phyloP scores from a whole-genome alignment of 2,888 invertebrate genomes.

The Rhamphomyia laevipes region DNA sequence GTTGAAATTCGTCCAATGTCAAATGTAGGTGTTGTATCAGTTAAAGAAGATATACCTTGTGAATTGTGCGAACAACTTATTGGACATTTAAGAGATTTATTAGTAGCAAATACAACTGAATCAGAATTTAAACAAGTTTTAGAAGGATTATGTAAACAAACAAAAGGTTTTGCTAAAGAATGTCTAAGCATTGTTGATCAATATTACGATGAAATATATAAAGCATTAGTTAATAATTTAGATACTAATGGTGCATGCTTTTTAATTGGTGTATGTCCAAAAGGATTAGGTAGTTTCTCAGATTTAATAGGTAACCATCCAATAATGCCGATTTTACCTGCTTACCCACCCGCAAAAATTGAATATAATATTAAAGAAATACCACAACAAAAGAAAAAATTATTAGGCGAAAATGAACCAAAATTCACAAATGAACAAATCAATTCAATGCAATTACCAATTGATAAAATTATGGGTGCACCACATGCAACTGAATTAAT shows the following conservation, averaged over 20 bases:
- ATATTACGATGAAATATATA: conserved; percentile 64
- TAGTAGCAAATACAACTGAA: conserved; percentile 77
- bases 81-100: conserved; percentile 61
- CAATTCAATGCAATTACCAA: conserved; percentile 40
- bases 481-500: conserved; percentile 25
- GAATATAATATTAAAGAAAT: conserved; percentile 23
- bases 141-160: conserved; percentile 69
- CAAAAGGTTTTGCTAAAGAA: conserved; percentile 57
- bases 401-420: conserved; percentile 28
- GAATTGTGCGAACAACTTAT: conserved; percentile 78
- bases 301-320: conserved; percentile 25
- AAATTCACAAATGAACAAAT: conserved; percentile 29
- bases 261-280: conserved; percentile 44
- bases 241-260: conserved; percentile 58
- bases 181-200: conserved; percentile 66
- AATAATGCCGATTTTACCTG: conserved; percentile 50
- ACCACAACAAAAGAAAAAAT: conserved; percentile 17
- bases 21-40: conserved; percentile 43
- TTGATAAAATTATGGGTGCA: conserved; percentile 39
- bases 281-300: conserved; percentile 16
- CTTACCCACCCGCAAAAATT: conserved; percentile 37
- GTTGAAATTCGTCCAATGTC: conserved; percentile 46
- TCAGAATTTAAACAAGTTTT: conserved; percentile 66
- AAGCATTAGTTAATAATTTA: conserved; percentile 53
- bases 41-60: conserved; percentile 62